A percentile compares a stretch with the other conserved stretches of the same genome.
Evolutionary conservation across 2,797 vertebrate genomes (phyloP).

Genomic region (Buceros bicornis): DNA sequence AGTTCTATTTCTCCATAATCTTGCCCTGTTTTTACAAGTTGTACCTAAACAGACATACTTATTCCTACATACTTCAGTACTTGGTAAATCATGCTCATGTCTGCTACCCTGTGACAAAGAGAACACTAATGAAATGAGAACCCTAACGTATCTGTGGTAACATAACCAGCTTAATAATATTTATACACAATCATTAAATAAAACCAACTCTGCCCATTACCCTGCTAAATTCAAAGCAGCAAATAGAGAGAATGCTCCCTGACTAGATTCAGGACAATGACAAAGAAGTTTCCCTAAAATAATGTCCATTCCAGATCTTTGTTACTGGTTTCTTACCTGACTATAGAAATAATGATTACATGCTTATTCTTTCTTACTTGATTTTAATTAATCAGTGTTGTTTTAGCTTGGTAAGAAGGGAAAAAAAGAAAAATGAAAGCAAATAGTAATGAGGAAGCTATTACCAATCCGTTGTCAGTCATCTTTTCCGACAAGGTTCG

Average conservation of each 20-base stretch:
- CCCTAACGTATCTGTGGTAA: background rate
- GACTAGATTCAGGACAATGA: background rate
- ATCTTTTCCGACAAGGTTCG: constrained; percentile 87
- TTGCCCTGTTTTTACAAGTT: background rate
- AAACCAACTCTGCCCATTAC: background rate
- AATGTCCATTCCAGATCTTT: background rate
- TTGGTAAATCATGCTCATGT: background rate
- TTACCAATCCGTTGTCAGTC: constrained; percentile 86
- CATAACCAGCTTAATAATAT: background rate
- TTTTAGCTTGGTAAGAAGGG: background rate
- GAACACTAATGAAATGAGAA: background rate
- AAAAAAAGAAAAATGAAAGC: background rate
- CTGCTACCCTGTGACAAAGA: background rate
- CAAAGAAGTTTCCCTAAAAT: background rate
- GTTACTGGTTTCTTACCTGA: background rate
- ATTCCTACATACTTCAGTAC: background rate
- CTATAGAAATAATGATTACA: background rate
- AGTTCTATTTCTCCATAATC: background rate
- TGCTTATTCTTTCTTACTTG: background rate
- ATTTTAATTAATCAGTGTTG: background rate
- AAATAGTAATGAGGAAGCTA: constrained; percentile 47
- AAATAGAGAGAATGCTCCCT: background rate
- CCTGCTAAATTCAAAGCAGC: background rate
- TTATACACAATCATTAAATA: background rate
- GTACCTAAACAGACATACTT: background rate